These are phyloP conservation scores for Lontra canadensis DNA, from an alignment of 2,113 vertebrate genomes.

Conservation along the genomic window DNA sequence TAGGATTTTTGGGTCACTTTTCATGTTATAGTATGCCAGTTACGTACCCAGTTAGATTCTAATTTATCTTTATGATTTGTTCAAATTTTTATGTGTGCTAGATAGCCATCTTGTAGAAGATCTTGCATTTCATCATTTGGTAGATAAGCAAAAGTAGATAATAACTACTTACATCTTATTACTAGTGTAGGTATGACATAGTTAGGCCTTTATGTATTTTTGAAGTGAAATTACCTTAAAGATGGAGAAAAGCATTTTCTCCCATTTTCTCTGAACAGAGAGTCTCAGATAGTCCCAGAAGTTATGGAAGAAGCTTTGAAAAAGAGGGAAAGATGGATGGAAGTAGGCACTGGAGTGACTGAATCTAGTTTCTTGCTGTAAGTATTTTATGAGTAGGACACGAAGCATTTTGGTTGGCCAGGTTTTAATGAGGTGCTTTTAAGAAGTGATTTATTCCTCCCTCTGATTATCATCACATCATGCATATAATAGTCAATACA, in stretches of 20 bases:
- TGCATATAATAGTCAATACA: not conserved
- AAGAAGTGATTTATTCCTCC: not conserved
- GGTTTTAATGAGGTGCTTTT: not conserved
- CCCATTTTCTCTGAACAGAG: not conserved
- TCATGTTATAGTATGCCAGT: not conserved
- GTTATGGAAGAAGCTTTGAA: not conserved
- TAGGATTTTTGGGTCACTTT: not conserved
- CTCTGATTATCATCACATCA: not conserved
- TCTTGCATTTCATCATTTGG: not conserved
- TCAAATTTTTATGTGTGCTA: not conserved
- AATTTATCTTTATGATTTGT: not conserved
- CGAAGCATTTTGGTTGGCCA: not conserved
- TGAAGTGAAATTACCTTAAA: not conserved
- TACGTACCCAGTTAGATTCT: not conserved
- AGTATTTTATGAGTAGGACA: not conserved
- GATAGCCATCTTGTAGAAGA: not conserved
- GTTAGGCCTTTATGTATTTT: not conserved
- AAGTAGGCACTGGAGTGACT: not conserved
- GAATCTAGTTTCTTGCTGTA: not conserved
- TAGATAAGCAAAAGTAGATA: too few species aligned
- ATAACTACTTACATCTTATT: too few species aligned
- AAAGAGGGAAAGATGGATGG: not conserved
- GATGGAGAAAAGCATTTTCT: not conserved
- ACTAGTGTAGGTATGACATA: not conserved
- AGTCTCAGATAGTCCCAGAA: not conserved